These are phyloP conservation scores for Emberiza fucata DNA, from an alignment of 2,113 vertebrate genomes.

Conservation along the genomic window DNA sequence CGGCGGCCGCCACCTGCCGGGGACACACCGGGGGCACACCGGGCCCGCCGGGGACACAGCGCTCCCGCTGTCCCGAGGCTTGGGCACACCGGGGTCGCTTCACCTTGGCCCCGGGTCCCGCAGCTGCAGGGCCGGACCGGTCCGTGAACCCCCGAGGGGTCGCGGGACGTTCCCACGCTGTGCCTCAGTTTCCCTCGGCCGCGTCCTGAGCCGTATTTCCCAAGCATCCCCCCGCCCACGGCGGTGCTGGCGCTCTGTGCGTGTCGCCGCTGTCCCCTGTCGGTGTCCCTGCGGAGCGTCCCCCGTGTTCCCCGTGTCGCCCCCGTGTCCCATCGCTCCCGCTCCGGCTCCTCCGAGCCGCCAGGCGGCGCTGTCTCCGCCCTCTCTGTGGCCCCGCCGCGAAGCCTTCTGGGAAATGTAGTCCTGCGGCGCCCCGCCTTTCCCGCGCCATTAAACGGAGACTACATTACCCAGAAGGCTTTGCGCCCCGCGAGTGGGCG, in stretches of 20 bases:
- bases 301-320: not conserved
- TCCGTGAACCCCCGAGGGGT: not conserved
- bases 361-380: not conserved
- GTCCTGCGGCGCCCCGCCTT: rapidly evolving
- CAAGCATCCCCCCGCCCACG: too few species aligned
- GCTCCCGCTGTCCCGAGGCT: not conserved
- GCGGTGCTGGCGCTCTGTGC: not conserved
- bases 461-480: not conserved
- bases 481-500: rapidly evolving
- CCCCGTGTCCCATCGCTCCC: not conserved
- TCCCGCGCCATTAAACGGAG: rapidly evolving
- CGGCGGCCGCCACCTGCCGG: not conserved
- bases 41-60: not conserved
- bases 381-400: rapidly evolving
- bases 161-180: not conserved
- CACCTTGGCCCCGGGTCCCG: not conserved
- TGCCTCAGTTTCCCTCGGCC: not conserved
- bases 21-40: not conserved
- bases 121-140: not conserved
- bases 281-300: too few species aligned
- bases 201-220: not conserved
- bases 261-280: not conserved
- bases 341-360: not conserved
- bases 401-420: not conserved
- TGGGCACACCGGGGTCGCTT: not conserved